Evolutionary conservation across 1,140 invertebrate genomes (phyloP).

Genomic region (Eueides isabella): DNA sequence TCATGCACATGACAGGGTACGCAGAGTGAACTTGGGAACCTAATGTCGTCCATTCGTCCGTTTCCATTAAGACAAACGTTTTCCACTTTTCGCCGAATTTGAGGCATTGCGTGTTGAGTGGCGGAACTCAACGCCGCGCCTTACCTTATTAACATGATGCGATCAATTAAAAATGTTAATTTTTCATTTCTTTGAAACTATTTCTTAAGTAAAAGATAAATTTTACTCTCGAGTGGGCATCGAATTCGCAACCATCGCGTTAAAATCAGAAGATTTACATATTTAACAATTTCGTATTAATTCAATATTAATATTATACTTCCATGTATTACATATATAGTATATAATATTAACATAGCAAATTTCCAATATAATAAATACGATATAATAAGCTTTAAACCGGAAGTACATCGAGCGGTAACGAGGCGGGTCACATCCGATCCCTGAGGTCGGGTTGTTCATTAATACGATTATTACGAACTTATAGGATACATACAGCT

Average conservation of each 20-base stretch:
- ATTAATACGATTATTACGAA: neutral
- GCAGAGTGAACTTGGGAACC: no score
- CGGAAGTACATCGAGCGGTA: slow-evolving; percentile 4
- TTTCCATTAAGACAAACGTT: no score
- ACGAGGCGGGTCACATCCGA: slow-evolving; percentile 6
- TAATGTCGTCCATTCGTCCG: no score
- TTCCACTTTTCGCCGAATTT: no score
- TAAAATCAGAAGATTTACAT: neutral
- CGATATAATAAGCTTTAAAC: slow-evolving; percentile 10
- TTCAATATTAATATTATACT: neutral
- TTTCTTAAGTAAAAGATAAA: no score
- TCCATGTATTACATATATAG: neutral
- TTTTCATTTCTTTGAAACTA: no score
- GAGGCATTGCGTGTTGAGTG: no score
- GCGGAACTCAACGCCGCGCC: no score
- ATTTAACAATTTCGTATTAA: neutral
- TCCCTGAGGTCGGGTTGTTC: neutral
- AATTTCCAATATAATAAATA: slow-evolving; percentile 3
- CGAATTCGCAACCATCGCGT: neutral
- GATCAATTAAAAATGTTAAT: no score
- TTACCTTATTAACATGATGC: no score
- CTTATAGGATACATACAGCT: neutral
- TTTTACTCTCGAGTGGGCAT: neutral
- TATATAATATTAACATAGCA: neutral
- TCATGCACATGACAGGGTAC: no score